Percentiles rank a stretch among this genome's conserved stretches.
These are phyloP conservation scores for Metacarcinus magister DNA, from an alignment of 2,888 invertebrate species.

Conservation along the genomic window DNA sequence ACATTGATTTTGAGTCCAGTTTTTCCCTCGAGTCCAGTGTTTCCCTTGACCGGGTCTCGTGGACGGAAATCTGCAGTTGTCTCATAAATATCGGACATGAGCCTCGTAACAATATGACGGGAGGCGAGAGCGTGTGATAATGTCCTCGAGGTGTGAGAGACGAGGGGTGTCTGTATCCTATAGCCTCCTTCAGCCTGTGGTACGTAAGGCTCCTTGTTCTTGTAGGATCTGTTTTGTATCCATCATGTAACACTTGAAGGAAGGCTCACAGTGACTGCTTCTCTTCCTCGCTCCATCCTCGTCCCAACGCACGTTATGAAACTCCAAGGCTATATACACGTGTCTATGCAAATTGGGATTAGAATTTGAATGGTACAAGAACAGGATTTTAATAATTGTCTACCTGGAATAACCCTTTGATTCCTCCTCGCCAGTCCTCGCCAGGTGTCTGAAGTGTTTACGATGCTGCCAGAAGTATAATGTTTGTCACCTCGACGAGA, in stretches of 20 bases:
- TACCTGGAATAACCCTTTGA: background rate
- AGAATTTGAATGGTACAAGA: background rate
- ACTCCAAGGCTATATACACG: background rate
- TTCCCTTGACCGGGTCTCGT: background rate
- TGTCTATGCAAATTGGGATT: background rate
- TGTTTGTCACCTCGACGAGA: background rate
- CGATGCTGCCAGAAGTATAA: background rate
- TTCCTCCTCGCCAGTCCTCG: background rate
- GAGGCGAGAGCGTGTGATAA: background rate
- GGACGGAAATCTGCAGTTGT: background rate
- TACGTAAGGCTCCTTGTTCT: background rate
- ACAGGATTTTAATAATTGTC: background rate
- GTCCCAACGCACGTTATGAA: too few relatives aligned
- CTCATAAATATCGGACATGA: slow-evolving; percentile 21
- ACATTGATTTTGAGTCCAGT: background rate
- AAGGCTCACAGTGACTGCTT: background rate
- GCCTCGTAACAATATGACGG: background rate
- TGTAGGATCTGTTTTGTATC: background rate
- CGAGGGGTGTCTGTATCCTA: background rate
- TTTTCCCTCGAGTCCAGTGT: background rate
- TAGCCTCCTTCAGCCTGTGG: background rate
- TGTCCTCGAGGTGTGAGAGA: background rate
- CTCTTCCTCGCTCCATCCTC: background rate
- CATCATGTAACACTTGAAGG: background rate
- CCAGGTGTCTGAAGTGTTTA: too few relatives aligned